These are phyloP conservation scores for Chitala chitala DNA, from an alignment of 2,113 vertebrate genomes.

Conservation along the genomic window DNA sequence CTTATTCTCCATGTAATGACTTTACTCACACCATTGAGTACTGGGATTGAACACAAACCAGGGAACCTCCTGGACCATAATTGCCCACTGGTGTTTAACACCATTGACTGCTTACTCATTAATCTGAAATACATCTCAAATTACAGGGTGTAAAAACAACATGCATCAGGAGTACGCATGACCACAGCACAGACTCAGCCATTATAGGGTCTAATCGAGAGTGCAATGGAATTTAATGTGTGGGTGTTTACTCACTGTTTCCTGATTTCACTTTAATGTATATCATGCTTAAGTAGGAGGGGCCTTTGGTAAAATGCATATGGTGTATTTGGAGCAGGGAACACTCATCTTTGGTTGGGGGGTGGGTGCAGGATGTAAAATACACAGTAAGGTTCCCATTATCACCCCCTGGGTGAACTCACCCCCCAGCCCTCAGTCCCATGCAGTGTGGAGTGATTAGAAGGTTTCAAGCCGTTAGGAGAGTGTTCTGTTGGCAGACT, in stretches of 20 bases:
- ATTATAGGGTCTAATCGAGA: neutral
- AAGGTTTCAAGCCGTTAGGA: neutral
- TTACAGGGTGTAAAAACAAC: too few relatives aligned
- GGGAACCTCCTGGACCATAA: neutral
- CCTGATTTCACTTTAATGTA: neutral
- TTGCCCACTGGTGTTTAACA: neutral
- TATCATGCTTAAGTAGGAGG: neutral
- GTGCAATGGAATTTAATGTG: neutral
- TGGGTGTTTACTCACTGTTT: neutral
- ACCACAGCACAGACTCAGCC: neutral
- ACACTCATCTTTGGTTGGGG: constrained; percentile 1
- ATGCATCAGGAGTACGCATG: neutral
- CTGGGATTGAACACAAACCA: neutral
- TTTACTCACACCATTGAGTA: neutral
- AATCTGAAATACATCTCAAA: neutral
- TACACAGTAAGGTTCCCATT: constrained; percentile 15
- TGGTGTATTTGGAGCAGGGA: too few relatives aligned
- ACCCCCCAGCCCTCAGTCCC: constrained; percentile 27
- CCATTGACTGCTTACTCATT: neutral
- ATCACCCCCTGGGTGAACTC: constrained; percentile 35
- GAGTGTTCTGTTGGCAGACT: constrained; percentile 25
- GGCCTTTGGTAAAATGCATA: neutral
- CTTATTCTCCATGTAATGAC: neutral
- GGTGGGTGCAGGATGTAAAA: constrained; percentile 25
- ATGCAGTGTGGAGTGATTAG: constrained; percentile 9